Percentiles rank a stretch among this genome's conserved stretches.
These are phyloP conservation scores for Zootoca vivipara DNA, from an alignment of 2,113 vertebrate genomes.

Conservation along the genomic window DNA sequence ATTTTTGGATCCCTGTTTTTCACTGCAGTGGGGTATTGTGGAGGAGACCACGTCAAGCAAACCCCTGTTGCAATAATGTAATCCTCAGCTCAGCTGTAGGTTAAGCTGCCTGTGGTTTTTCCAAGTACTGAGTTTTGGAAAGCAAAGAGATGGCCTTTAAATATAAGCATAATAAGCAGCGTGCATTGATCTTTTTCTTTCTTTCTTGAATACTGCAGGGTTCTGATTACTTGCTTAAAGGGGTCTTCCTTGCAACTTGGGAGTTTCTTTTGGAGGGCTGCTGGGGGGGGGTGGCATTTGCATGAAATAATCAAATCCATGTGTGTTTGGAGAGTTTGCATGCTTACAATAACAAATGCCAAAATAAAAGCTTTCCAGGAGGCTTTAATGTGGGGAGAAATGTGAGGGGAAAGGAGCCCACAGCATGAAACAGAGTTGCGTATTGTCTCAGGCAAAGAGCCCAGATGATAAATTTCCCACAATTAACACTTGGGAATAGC, in stretches of 20 bases:
- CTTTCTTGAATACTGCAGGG: background rate
- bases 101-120: background rate
- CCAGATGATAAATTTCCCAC: background rate
- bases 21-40: too few relatives aligned
- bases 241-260: constrained; percentile 31
- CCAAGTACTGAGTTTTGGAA: background rate
- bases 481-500: constrained; percentile 5
- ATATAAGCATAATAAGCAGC: fast-evolving
- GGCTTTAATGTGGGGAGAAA: background rate
- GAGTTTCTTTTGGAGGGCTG: background rate
- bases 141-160: background rate
- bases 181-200: background rate
- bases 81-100: background rate
- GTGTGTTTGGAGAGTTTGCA: background rate
- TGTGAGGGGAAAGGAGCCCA: background rate
- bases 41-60: background rate
- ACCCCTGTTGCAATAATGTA: background rate
- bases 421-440: background rate
- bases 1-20: background rate
- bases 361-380: background rate
- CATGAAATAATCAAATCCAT: background rate
- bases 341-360: constrained; percentile 22
- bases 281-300: constrained; percentile 2
- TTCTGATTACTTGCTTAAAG: constrained; percentile 29
- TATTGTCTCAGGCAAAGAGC: background rate